Conservation (phyloP, 2,797 vertebrate genomes). For the Bucorvus abyssinicus region DNA sequence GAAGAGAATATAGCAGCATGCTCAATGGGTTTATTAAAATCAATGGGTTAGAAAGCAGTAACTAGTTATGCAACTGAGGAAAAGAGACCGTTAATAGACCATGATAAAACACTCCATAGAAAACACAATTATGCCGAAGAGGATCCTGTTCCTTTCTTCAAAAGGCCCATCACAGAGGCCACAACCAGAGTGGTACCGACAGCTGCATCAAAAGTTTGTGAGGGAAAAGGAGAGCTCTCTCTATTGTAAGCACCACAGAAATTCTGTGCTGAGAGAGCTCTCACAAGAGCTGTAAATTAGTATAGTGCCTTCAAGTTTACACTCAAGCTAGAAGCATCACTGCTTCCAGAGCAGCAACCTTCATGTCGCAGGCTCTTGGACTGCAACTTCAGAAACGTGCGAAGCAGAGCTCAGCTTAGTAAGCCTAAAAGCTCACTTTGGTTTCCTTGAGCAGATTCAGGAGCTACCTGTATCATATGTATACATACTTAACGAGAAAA, state of each 20-base stretch:
- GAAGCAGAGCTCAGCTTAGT: background rate
- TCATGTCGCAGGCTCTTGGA: background rate
- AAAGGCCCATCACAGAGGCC: background rate
- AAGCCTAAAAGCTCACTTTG: background rate
- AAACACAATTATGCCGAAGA: background rate
- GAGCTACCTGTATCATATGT: background rate
- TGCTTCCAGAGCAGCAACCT: background rate
- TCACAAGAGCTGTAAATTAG: background rate
- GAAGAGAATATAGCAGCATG: background rate
- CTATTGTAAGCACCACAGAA: background rate
- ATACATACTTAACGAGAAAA: background rate
- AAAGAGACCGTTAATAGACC: background rate
- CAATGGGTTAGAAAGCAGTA: conserved; percentile 30
- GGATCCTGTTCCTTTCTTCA: background rate
- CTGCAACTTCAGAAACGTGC: background rate
- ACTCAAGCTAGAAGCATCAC: background rate
- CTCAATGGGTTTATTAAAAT: conserved; percentile 11
- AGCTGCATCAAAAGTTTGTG: background rate
- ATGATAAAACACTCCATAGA: background rate
- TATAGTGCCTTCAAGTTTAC: background rate
- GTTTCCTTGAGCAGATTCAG: background rate
- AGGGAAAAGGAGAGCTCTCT: background rate
- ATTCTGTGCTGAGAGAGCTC: background rate
- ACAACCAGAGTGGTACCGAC: background rate
- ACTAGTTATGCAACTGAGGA: background rate